These are phyloP conservation scores for Platycnemis pennipes DNA, from an alignment of 2,888 invertebrate genomes.

Conservation along the genomic window DNA sequence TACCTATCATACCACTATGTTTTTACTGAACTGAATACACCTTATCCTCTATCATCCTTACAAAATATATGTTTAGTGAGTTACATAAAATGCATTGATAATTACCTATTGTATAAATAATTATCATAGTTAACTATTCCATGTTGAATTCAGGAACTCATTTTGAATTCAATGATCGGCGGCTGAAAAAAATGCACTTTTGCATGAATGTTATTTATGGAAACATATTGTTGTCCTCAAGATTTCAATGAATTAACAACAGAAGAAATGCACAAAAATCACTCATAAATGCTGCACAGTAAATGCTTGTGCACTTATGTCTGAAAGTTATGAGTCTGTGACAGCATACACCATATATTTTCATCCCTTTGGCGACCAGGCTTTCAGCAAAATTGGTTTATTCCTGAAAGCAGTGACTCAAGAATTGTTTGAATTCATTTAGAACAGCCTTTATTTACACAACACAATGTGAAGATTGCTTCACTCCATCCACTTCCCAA, in stretches of 20 bases:
- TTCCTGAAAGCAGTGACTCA: not conserved
- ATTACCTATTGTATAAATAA: not conserved
- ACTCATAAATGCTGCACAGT: not conserved
- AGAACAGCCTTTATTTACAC: not conserved
- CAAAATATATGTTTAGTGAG: slow-evolving; percentile 4
- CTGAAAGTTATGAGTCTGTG: not conserved
- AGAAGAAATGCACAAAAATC: not conserved
- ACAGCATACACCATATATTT: not conserved
- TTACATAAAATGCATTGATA: not conserved
- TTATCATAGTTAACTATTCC: not conserved
- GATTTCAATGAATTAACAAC: not conserved
- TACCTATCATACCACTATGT: not conserved
- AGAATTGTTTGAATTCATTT: not conserved
- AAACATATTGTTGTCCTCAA: not conserved
- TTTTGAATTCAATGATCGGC: not conserved
- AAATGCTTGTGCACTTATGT: not conserved
- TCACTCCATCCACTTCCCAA: not conserved
- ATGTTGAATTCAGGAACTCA: not conserved
- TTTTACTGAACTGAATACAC: not conserved
- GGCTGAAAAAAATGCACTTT: not conserved
- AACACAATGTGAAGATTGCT: not conserved
- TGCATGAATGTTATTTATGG: not conserved
- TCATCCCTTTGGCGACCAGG: not conserved
- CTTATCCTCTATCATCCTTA: not conserved
- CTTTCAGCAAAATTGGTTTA: not conserved